Evolutionary conservation across 2,797 vertebrate genomes (phyloP), one percentile per base, ranked within the genome.

Genomic region (Cetoscarus ocellatus): DNA sequence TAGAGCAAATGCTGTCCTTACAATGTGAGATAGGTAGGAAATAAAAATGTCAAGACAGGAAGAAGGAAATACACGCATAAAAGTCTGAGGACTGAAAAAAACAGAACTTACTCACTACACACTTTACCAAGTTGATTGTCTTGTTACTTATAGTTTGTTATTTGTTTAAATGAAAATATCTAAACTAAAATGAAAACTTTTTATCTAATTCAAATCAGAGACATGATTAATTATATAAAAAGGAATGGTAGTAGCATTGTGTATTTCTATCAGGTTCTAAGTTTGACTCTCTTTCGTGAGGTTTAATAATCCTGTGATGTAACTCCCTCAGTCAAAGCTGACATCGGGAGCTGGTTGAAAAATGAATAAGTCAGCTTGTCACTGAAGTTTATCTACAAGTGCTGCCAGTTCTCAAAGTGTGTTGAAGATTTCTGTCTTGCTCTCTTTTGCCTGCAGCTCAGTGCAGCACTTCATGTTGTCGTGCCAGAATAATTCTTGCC

Each of bases 321-420:
- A 43, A 58, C 52, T 44, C 49, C 14, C 54, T 60, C 39, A 77
- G 57, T 68, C 42, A 57, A 54, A 71, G 54, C 61, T 67, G 65
- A 73, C 43, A 75, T 73, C 54, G 53, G 50, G 42, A 72, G 15
- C 18, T 61, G 52, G 38, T 66, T 65, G 27, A 56, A 76, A 77
- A 59, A 72, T 61, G 48, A 63, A 73, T 49, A 43, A 63, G 38
- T 60, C 50, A 49, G 53, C 53, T 73, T 19, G 12, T 62, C 19
- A n/a, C 12, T 59, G 38, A 69, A 50, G 52, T 36, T 17, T 35
- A 39, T 61, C 54, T 73, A 59, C 62, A 60, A 67, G 50, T 78
- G 62, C 50, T 77, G 64, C 35, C 44, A 57, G 43, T 67, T 62
- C 34, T 54, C 18, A 0, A n/a, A 38, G 14, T 35, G 14, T 66